A percentile compares a stretch with the other conserved stretches of the same genome.
Evolutionary conservation across 1,140 invertebrate genomes (phyloP).

Genomic region (Galleria mellonella): DNA sequence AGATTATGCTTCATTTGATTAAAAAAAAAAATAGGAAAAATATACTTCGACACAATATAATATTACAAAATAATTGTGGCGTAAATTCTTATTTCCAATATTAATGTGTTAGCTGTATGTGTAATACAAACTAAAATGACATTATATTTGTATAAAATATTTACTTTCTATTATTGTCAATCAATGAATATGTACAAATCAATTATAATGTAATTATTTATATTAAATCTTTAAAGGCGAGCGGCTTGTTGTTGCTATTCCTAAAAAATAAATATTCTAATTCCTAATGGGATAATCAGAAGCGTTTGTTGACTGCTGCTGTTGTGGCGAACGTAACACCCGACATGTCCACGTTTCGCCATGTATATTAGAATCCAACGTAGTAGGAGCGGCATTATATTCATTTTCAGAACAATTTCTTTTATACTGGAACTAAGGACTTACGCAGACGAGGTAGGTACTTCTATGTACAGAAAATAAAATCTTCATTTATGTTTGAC

Average conservation of each 20-base stretch:
- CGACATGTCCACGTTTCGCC: no score
- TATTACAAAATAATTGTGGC: conserved; percentile 12
- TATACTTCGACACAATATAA: conserved; percentile 13
- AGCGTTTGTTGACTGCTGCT: no score
- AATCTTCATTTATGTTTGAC: no score
- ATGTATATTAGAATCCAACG: no score
- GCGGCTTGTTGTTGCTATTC: background rate
- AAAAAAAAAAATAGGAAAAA: conserved; percentile 11
- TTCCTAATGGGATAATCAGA: no score
- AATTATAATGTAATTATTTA: conserved; percentile 66
- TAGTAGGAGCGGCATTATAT: no score
- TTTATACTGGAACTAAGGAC: no score
- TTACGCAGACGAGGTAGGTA: no score
- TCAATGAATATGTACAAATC: conserved; percentile 67
- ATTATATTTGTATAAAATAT: conserved; percentile 62
- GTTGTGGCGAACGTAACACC: no score
- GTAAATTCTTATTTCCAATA: conserved; percentile 39
- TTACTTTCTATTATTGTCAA: conserved; percentile 60
- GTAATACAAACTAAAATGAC: conserved; percentile 49
- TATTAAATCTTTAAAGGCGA: conserved; percentile 66
- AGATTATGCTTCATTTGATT: conserved; percentile 3
- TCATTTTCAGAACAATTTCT: no score
- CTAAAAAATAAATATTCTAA: no score
- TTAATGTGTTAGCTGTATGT: conserved; percentile 34
- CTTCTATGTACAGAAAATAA: no score